phyloP scores from a whole-genome alignment of 2,113 vertebrate species.

The Syrmaticus mikado region DNA sequence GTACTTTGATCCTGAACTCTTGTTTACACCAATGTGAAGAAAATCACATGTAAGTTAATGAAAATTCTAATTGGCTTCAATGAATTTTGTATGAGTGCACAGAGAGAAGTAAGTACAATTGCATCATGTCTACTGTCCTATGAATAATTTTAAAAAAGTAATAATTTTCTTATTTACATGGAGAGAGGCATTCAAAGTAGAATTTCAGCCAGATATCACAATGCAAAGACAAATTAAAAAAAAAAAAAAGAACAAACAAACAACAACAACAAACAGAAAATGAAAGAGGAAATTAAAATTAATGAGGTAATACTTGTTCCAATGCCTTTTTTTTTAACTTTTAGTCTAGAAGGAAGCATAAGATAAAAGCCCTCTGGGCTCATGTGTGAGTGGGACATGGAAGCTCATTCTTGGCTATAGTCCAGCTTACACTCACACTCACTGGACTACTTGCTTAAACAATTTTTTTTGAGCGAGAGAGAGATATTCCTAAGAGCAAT shows the following conservation, averaged over 20 bases:
- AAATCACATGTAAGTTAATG: not conserved
- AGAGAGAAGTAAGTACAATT: not conserved
- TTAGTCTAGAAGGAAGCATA: not conserved
- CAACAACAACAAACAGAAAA: not conserved
- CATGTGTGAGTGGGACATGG: not conserved
- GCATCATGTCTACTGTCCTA: not conserved
- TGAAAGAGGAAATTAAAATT: not conserved
- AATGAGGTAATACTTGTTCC: not conserved
- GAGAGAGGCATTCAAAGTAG: not conserved
- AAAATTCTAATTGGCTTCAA: not conserved
- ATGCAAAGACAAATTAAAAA: too few species aligned
- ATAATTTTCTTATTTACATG: not conserved
- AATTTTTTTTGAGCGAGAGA: not conserved
- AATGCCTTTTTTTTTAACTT: not conserved
- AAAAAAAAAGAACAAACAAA: not conserved
- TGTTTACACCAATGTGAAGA: not conserved
- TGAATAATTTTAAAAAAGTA: not conserved
- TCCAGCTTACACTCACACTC: not conserved
- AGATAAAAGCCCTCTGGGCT: conserved; percentile 17
- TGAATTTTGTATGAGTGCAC: not conserved
- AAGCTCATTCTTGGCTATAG: not conserved
- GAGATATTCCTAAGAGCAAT: not conserved
- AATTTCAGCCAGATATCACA: not conserved
- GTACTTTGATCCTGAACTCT: not conserved
- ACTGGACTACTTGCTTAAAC: not conserved